Evolutionary conservation across 2,797 vertebrate genomes (phyloP), one percentile per base, ranked within the genome.

Genomic region (Cossypha dichroa): DNA sequence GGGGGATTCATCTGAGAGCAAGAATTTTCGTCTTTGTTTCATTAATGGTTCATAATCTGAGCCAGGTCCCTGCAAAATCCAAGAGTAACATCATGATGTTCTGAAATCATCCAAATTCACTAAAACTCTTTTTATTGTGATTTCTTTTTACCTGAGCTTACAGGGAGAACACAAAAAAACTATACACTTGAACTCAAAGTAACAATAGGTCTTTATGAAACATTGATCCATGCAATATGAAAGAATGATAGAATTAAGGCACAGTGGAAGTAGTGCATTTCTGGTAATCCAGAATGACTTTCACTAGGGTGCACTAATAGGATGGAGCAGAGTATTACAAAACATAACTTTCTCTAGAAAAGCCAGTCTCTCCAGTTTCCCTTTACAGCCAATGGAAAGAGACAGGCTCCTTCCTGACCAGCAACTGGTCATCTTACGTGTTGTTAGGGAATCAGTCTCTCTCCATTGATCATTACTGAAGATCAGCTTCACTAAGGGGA

Each of bases 11-110:
- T 97, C 97, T 67, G 97, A 97, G 87, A 86, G 90, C 21, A 97
- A 29, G 23, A 97, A 88, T 97, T 97, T 98, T 98, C 98, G 98
- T 98, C 97, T 98, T 51, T 96, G 97, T 63, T 93, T 97, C 5
- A 97, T 90, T 87, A 97, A 93, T 5, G 97, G 97, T 54, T 99
- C 98, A 40, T 94, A 94, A 94, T 98, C 98, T 34, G 94, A 96
- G 45, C 97, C 97, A 68, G 97, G 97, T 46, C 97, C 98, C 99
- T 99, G 93, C 20, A 92, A 85, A 92, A 88, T 51, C 12, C 72
- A 88, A 88, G 8, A 67, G 15, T 88, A 85, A 77, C 20, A 51
- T 6, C 49, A 49, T 2, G 6, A 69, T 25, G 20, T 29, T 13
- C 40, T 46, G 56, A 80, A 81, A 87, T 19, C 0, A 77, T 51